Evolutionary conservation across 2,797 vertebrate species (phyloP), one percentile per base, ranked within the genome.

Genomic region (Fringilla coelebs): DNA sequence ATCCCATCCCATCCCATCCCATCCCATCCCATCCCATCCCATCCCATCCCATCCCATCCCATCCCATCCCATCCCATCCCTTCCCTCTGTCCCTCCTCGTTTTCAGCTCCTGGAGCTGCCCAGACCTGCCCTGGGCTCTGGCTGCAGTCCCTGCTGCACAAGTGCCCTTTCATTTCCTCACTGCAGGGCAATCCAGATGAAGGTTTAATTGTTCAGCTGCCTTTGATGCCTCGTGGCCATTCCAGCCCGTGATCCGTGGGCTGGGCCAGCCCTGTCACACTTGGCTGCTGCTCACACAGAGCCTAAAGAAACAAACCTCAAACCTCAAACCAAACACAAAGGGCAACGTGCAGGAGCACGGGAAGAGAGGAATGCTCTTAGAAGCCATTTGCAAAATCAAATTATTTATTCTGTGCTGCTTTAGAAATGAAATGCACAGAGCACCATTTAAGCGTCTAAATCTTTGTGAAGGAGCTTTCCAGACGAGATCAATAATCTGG

Each of bases 181-280:
- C 89, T 45, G 70, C 55, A 80, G 38, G 2, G 26, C 85, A 43
- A 80, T 80, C 67, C 60, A 25, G 87, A 83, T 45, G 63, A 88
- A 93, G 91, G 61, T 63, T 91, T 94, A 80, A 80, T 88, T 89
- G 90, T 83, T 91, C 63, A 52, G 60, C 20, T 7, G 68, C 49
- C 1, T 80, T 87, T 74, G 91, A 58, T 79, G 82, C 17, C 85
- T 70, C 36, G 29, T 10, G 61, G 71, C 75, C 75, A 18, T 71
- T 66, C 18, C 43, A 83, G 82, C 28, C 68, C 79, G n/a, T 10
- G 82, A 70, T 92, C 68, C 55, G 54, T 1, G 36, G n/a, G 54
- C 85, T 89, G 90, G 75, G 34, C n/a, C 88, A 90, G 66, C 2
- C 5, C n/a, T 41, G 9, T 6, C 25, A 28, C 41, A 2, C 52